Conservation (phyloP, 1,140 invertebrate species). For the Aethina tumida region DNA sequence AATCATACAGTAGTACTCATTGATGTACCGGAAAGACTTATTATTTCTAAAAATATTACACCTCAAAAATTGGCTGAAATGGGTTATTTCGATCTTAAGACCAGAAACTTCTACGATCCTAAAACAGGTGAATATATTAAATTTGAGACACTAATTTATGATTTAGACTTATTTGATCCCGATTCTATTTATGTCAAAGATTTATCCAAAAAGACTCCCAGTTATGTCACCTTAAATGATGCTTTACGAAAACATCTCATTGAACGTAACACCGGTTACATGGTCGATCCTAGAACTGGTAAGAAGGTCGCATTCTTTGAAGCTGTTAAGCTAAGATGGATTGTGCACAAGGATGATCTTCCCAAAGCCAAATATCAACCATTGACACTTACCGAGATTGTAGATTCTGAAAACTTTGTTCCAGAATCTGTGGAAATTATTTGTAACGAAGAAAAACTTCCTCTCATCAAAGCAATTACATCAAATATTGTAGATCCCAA, state of each 20-base stretch:
- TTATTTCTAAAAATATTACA: constrained; percentile 48
- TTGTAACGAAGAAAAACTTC: constrained; percentile 47
- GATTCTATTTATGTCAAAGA: constrained; percentile 70
- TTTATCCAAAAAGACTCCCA: constrained; percentile 51
- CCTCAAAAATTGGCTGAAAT: constrained; percentile 55
- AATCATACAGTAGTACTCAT: constrained; percentile 39
- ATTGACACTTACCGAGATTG: constrained; percentile 50
- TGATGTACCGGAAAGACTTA: constrained; percentile 30
- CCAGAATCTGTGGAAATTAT: constrained; percentile 50
- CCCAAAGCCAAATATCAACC: constrained; percentile 39
- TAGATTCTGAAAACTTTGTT: constrained; percentile 55
- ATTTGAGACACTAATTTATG: constrained; percentile 68
- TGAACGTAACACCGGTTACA: constrained; percentile 64
- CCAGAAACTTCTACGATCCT: constrained; percentile 69
- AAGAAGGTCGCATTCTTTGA: constrained; percentile 75
- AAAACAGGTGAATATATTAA: constrained; percentile 60
- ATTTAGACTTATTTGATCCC: constrained; percentile 63
- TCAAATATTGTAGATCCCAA: constrained; percentile 63
- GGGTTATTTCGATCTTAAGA: constrained; percentile 64
- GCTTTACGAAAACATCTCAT: constrained; percentile 65
- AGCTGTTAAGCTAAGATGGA: constrained; percentile 63
- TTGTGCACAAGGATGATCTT: constrained; percentile 44
- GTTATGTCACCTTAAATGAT: constrained; percentile 59
- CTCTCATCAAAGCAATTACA: constrained; percentile 60
- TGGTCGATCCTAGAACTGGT: constrained; percentile 74